phyloP scores from a whole-genome alignment of 2,888 invertebrate genomes.

The Apamea crenata region DNA sequence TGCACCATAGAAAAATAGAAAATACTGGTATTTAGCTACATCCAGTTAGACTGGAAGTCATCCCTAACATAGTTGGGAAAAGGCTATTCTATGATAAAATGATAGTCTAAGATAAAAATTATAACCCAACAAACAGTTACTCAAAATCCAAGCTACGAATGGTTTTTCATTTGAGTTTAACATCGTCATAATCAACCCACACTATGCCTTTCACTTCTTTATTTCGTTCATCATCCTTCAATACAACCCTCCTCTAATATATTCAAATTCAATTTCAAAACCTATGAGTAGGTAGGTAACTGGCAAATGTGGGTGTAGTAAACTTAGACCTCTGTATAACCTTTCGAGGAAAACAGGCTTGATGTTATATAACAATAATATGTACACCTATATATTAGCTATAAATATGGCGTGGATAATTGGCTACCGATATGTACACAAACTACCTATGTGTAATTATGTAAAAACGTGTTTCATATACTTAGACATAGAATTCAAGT shows the following conservation, averaged over 20 bases:
- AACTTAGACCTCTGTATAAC: neutral
- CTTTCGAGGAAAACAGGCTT: neutral
- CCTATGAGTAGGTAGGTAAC: neutral
- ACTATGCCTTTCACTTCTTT: neutral
- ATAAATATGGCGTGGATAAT: slow-evolving; percentile 20
- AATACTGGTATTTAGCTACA: neutral
- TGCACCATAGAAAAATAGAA: neutral
- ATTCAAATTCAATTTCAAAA: neutral
- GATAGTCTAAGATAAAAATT: neutral
- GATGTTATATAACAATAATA: slow-evolving; percentile 14
- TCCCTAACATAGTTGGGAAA: neutral
- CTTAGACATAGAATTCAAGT: slow-evolving; percentile 4
- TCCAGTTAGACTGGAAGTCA: neutral
- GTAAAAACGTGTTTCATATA: slow-evolving; percentile 15
- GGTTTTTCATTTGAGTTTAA: neutral
- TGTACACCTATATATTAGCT: slow-evolving; percentile 1
- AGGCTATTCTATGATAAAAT: too few relatives aligned
- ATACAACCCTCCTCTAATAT: neutral
- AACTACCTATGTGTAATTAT: slow-evolving; percentile 1
- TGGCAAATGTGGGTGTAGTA: neutral
- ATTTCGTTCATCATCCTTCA: neutral
- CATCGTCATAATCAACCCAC: neutral
- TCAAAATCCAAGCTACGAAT: neutral
- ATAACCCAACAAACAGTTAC: neutral
- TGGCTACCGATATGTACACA: neutral